A percentile compares a stretch with the other conserved stretches of the same genome.
These are phyloP conservation scores for Agrenia bidenticulata DNA, from an alignment of 2,888 invertebrate species.

Conservation along the genomic window DNA sequence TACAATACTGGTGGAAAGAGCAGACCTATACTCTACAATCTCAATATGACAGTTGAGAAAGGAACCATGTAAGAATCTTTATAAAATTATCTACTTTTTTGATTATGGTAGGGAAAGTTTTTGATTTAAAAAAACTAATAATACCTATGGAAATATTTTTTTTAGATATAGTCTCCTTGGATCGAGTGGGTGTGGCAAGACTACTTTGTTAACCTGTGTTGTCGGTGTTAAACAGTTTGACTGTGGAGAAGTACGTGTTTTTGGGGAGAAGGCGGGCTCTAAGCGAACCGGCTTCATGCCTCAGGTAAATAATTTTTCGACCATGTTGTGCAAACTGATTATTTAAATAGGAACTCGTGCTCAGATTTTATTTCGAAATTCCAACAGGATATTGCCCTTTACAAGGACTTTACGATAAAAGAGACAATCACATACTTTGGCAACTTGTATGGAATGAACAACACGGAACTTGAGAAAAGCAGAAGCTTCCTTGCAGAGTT, in stretches of 20 bases:
- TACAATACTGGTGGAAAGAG: not conserved
- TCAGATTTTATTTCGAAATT: too few species aligned
- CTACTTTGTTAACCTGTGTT: conserved; percentile 82
- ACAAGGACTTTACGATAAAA: conserved; percentile 40
- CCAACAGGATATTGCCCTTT: conserved; percentile 38
- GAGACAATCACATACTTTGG: conserved; percentile 29
- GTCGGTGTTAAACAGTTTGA: conserved; percentile 83
- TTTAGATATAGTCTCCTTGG: conserved; percentile 87
- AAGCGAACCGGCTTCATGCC: conserved; percentile 89
- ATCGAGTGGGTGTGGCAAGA: conserved; percentile 90
- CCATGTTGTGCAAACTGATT: not conserved
- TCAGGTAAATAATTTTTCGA: conserved; percentile 20
- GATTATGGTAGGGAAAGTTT: too few species aligned
- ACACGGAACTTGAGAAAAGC: not conserved
- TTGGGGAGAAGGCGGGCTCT: conserved; percentile 86
- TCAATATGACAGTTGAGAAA: conserved; percentile 14
- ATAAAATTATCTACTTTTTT: too few species aligned
- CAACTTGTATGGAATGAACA: conserved; percentile 13
- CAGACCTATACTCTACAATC: conserved; percentile 1
- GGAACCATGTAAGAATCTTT: conserved; percentile 1
- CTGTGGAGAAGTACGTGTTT: conserved; percentile 81
- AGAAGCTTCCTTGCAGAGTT: not conserved
- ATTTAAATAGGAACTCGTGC: too few species aligned
- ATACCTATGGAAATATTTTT: too few species aligned
- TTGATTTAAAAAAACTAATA: too few species aligned